Percentiles rank a stretch among this genome's conserved stretches.
Conservation (phyloP, 2,888 invertebrate species). For the Macrophya alboannulata region DNA sequence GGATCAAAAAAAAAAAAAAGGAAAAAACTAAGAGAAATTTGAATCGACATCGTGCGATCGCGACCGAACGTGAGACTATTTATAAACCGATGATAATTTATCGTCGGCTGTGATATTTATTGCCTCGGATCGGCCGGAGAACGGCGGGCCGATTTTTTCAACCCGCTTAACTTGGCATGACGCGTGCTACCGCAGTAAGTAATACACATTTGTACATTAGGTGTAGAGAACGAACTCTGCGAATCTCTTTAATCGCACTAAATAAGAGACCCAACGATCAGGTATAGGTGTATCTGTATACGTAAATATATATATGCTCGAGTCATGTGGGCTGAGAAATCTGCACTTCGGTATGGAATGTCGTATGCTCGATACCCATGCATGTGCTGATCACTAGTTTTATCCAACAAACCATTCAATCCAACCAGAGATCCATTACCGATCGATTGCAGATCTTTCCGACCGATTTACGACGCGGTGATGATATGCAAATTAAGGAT, state of each 20-base stretch:
- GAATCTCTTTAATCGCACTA: not conserved
- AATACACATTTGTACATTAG: slow-evolving; percentile 5
- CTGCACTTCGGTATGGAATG: slow-evolving; percentile 22
- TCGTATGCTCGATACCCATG: not conserved
- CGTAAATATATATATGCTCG: not conserved
- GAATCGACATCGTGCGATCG: slow-evolving; percentile 48
- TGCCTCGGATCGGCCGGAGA: slow-evolving; percentile 34
- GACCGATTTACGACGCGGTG: not conserved
- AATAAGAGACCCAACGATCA: not conserved
- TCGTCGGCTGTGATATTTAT: slow-evolving; percentile 56
- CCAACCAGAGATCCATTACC: slow-evolving; percentile 36
- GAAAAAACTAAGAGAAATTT: not conserved
- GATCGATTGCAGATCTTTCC: slow-evolving; percentile 40
- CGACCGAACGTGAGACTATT: slow-evolving; percentile 65
- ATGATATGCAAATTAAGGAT: slow-evolving; percentile 35
- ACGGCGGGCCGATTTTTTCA: not conserved
- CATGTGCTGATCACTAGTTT: slow-evolving; percentile 4
- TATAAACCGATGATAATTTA: slow-evolving; percentile 72
- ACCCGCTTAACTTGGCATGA: slow-evolving; percentile 6
- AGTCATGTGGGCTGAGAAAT: slow-evolving; percentile 45
- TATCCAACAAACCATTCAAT: slow-evolving; percentile 26
- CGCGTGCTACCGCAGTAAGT: slow-evolving; percentile 35
- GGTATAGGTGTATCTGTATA: not conserved
- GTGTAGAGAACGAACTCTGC: not conserved
- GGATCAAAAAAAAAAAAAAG: not conserved